Evolutionary conservation across 2,797 vertebrate genomes (phyloP), one percentile per base, ranked within the genome.

Genomic region (Pseudomugil gertrudae): DNA sequence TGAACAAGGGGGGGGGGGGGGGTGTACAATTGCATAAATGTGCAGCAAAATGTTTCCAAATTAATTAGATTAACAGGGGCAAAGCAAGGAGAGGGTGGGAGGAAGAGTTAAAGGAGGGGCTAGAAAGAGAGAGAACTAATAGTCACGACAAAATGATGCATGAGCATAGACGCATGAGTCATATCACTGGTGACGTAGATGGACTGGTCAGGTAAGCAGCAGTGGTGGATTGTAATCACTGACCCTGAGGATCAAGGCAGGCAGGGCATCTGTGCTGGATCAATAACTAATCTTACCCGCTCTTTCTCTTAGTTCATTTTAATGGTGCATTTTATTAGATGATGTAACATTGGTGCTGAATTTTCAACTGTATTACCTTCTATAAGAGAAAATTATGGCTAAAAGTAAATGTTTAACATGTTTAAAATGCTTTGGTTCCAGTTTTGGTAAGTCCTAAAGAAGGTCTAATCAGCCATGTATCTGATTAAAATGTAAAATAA

Each of bases 81-180:
- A 48, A 11, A 27, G 32, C 0, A n/a, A 27, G 29, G 27, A 58
- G 5, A 51, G 55, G 32, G 43, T 59, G 26, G 36, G 67, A 63
- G 62, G 50, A 26, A 52, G 60, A 51, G 50, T 8, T 33, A 57
- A 63, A 73, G 59, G 57, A 61, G 66, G 65, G 33, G 67, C 38
- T n/a, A 19, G 33, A 57, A 26, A 61, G 66, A 59, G 66, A 53
- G 72, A 27, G 70, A 56, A 57, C 23, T 57, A 66, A 70, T 30
- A 55, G 83, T 84, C 79, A 87, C 53, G 72, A 85, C 81, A 53
- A 66, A 79, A 65, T 36, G 73, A 78, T 63, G 58, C 53, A 77
- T n/a, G n/a, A n/a, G n/a, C n/a, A n/a, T n/a, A n/a, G n/a, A n/a
- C n/a, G n/a, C n/a, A n/a, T 90, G 88, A 90, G 77, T 90, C 83